These are phyloP conservation scores for Macroglossus sobrinus DNA, from an alignment of 2,113 vertebrate species.

Conservation along the genomic window DNA sequence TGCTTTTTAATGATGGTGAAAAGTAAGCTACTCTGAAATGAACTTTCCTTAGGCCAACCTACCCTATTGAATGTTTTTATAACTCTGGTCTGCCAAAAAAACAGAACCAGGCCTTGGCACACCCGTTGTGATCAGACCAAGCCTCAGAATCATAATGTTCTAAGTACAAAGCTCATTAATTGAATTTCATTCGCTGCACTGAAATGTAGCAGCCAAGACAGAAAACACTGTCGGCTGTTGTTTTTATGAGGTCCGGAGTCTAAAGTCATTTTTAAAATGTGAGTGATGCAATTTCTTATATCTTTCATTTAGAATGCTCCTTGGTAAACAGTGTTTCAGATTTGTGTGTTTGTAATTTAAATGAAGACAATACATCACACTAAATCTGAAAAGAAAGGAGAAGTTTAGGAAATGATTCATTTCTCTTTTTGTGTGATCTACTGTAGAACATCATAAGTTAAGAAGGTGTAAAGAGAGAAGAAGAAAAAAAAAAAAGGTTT, in stretches of 20 bases:
- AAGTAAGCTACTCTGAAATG: not conserved
- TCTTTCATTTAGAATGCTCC: conserved; percentile 86
- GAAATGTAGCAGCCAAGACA: conserved; percentile 73
- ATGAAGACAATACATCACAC: conserved; percentile 87
- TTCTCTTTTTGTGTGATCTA: conserved; percentile 72
- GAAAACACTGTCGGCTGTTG: conserved; percentile 69
- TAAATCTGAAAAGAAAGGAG: conserved; percentile 80
- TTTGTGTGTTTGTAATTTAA: conserved; percentile 89
- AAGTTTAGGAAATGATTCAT: conserved; percentile 85
- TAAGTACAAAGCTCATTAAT: conserved; percentile 71
- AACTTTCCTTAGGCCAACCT: not conserved
- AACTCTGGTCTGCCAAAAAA: not conserved
- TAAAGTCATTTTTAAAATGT: conserved; percentile 85
- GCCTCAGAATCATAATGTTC: conserved; percentile 62
- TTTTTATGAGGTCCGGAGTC: conserved; percentile 81
- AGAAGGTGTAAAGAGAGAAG: conserved; percentile 22
- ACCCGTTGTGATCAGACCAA: not conserved
- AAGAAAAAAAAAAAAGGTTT: conserved; percentile 9
- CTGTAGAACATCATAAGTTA: conserved; percentile 62
- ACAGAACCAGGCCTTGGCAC: conserved; percentile 59
- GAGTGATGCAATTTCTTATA: conserved; percentile 85
- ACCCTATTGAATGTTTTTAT: not conserved
- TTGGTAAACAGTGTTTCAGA: conserved; percentile 87
- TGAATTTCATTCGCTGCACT: conserved; percentile 74
- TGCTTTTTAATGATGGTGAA: not conserved